Evolutionary conservation across 2,797 vertebrate species (phyloP).

Genomic region (Halcyon badia): DNA sequence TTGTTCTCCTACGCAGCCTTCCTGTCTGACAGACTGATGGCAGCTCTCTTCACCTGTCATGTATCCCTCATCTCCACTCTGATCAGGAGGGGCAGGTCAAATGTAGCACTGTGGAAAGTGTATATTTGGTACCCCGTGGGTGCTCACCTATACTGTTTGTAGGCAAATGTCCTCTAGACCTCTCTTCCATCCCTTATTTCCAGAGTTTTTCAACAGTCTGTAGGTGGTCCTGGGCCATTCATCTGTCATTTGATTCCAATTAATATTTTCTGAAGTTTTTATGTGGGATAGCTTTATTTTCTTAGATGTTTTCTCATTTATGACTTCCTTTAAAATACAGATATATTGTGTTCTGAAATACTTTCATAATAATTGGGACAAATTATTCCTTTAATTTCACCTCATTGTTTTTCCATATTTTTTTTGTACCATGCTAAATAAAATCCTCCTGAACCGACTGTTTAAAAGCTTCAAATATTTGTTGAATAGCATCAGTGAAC

Average conservation of each 20-base stretch:
- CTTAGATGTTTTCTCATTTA: neutral
- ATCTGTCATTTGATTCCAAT: neutral
- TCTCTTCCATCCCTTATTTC: neutral
- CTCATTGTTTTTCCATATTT: neutral
- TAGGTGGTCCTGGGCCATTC: neutral
- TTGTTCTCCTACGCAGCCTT: neutral
- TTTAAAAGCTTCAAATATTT: neutral
- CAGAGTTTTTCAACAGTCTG: neutral
- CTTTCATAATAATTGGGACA: neutral
- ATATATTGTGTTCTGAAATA: neutral
- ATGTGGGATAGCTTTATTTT: neutral
- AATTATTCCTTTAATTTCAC: neutral
- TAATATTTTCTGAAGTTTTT: neutral
- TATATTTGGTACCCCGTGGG: neutral
- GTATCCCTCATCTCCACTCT: accelerated
- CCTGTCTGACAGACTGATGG: neutral
- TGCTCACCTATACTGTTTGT: neutral
- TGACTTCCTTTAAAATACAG: neutral
- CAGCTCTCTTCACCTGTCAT: neutral
- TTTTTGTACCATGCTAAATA: neutral
- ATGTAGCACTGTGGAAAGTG: neutral
- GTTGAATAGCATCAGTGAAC: neutral
- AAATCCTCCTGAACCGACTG: neutral
- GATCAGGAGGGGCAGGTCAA: neutral
- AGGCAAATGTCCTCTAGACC: neutral